Conservation (phyloP, 2,113 vertebrate genomes). For the Oceanodroma tethys region DNA sequence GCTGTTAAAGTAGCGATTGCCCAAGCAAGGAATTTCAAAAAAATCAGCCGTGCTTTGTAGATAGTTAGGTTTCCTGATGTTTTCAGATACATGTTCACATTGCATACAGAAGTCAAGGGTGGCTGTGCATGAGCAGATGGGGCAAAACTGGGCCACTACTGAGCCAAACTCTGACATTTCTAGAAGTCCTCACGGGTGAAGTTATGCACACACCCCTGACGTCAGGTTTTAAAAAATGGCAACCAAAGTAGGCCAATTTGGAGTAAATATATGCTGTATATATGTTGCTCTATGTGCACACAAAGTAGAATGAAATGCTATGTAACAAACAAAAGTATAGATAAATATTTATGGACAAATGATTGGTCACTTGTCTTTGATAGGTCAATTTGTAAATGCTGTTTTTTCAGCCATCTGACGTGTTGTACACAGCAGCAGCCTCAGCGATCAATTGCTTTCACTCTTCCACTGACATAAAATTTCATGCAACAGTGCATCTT, state of each 20-base stretch:
- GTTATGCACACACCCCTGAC: not conserved
- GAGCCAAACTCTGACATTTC: conserved; percentile 6
- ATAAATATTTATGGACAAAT: not conserved
- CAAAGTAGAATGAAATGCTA: conserved; percentile 1
- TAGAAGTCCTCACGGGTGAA: not conserved
- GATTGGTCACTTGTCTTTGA: not conserved
- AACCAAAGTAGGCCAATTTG: not conserved
- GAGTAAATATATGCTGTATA: not conserved
- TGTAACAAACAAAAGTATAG: not conserved
- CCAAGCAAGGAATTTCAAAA: not conserved
- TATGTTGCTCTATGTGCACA: not conserved
- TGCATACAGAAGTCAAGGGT: not conserved
- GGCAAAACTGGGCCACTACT: conserved; percentile 3
- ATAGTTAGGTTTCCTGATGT: not conserved
- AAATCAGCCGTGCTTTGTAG: not conserved
- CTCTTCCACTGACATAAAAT: conserved; percentile 9
- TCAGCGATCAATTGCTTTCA: not conserved
- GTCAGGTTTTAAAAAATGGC: not conserved
- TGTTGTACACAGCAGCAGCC: not conserved
- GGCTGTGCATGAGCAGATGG: not conserved
- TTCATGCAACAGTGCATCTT: conserved; percentile 5
- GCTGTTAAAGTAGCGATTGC: not conserved
- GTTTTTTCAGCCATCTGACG: not conserved
- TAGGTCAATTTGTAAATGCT: not conserved
- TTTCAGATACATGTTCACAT: not conserved